Conservation (phyloP, 2,113 vertebrate species). For the Microcebus ravelobensis region DNA sequence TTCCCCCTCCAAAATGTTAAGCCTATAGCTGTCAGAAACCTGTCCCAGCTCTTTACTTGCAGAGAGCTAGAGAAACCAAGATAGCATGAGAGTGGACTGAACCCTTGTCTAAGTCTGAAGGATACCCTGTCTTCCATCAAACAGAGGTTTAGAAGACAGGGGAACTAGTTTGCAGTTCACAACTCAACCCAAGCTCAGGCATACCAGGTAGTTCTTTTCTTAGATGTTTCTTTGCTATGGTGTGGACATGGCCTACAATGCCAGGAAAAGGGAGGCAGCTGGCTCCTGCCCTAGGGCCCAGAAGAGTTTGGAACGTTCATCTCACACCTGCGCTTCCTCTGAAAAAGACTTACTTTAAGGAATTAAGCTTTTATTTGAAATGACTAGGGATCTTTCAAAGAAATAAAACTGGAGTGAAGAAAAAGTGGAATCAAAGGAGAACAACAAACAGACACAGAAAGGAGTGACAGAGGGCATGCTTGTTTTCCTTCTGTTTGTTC, state of each 20-base stretch:
- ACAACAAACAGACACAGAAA: neutral
- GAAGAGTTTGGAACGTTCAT: neutral
- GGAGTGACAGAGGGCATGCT: neutral
- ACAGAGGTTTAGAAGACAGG: neutral
- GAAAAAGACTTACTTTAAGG: neutral
- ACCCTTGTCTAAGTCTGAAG: neutral
- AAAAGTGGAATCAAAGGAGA: neutral
- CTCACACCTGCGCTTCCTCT: neutral
- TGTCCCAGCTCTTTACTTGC: neutral
- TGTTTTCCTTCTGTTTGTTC: neutral
- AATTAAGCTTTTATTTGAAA: conserved; percentile 9
- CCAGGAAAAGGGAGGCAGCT: neutral
- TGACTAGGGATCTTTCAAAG: neutral
- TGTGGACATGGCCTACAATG: neutral
- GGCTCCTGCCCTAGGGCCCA: neutral
- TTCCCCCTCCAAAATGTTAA: neutral
- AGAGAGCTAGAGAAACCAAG: neutral
- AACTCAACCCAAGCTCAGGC: neutral
- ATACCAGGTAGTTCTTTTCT: neutral
- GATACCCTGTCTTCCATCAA: neutral
- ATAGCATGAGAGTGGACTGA: neutral
- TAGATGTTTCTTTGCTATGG: neutral
- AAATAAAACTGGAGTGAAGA: neutral
- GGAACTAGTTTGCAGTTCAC: neutral
- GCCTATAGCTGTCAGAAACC: neutral